Evolutionary conservation across 2,888 invertebrate species (phyloP), one percentile per base, ranked within the genome.

Genomic region (Allolobophora icterica): DNA sequence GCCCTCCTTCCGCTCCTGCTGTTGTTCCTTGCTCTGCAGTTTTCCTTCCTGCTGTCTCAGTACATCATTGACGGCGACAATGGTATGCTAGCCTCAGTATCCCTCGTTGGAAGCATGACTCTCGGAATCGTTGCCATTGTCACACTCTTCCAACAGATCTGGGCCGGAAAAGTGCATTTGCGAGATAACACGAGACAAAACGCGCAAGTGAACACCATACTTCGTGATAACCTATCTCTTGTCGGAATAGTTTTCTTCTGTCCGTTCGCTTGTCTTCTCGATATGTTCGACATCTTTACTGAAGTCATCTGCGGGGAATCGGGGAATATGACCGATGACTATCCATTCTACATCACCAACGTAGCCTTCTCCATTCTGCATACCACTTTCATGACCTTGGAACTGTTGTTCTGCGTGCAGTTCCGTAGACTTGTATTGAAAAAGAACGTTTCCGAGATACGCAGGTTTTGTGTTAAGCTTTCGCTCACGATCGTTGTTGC

Each of bases 201-300:
- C n/a, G n/a, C n/a, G 71, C 71, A 71, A 4, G 71, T 71, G 71
- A 87, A 87, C 8, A n/a, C 33, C 33, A 30, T 87, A 38, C 87
- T 87, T 35, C 87, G 87, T 17, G n/a, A 87, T 8, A 87, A 38
- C 87, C 33, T 87, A 19, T 87, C 87, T 35, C 87, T 87, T 8
- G 87, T 87, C 35, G 87, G 87, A 35, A 87, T 87, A 35, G 15
- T 87, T 2, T 38, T 87, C 38, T 87, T 87, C 87, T 87, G 87
- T 24, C 87, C 87, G 17, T 87, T 87, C n/a, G 87, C 87, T 6
- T 87, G 87, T 87, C 35, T 87, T 19, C 38, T 87, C 35, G 35
- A 87, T 6, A 87, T 87, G 24, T 87, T 87, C n/a, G 0, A 87
- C 35, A 87, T 87, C 15, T 34, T 87, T 38, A 87, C 38, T 8